Evolutionary conservation across 2,797 vertebrate genomes (phyloP), one percentile per base, ranked within the genome.

Genomic region (Oryzias sinensis): DNA sequence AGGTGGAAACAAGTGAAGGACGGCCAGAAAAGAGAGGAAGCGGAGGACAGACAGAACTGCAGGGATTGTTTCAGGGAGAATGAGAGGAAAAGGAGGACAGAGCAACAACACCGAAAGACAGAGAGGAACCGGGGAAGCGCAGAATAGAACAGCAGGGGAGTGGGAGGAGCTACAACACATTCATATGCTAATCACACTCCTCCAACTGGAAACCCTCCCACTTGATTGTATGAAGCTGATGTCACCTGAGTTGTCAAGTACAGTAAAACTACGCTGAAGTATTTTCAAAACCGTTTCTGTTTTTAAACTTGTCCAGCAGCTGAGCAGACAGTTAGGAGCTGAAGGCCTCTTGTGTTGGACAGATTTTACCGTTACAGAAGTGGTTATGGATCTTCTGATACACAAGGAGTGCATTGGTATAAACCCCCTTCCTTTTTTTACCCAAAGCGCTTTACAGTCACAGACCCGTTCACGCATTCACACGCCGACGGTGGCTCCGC

Each of bases 111-210:
- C 57, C 70, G 76, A 81, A 53, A 77, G 56, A 83, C 78, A 81
- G 81, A 56, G 55, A 54, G 64, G 59, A 80, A 64, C 37, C 52
- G 77, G 76, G 56, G 79, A 45, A 71, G 86, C 64, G 17, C 68
- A 59, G 52, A 22, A 71, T 5, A 62, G 72, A 20, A 54, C 63
- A 69, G 51, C 18, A 67, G 69, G 64, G 77, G 46, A 72, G 75
- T 50, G 70, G 85, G 85, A 81, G 87, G 86, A 73, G 87, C 81
- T 50, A 72, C 2, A 65, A 54, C 55, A 68, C 70, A 87, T 88
- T 83, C 81, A 87, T 87, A 89, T 89, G 87, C 77, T 83, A 87
- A 88, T 87, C 65, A 25, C 9, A 57, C 66, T 51, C 66, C 49
- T 48, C 50, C 50, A 70, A 68, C 59, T 33, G 59, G 50, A 37